Evolutionary conservation across 2,797 vertebrate genomes (phyloP).

Genomic region (Gymnothorax reevesii): DNA sequence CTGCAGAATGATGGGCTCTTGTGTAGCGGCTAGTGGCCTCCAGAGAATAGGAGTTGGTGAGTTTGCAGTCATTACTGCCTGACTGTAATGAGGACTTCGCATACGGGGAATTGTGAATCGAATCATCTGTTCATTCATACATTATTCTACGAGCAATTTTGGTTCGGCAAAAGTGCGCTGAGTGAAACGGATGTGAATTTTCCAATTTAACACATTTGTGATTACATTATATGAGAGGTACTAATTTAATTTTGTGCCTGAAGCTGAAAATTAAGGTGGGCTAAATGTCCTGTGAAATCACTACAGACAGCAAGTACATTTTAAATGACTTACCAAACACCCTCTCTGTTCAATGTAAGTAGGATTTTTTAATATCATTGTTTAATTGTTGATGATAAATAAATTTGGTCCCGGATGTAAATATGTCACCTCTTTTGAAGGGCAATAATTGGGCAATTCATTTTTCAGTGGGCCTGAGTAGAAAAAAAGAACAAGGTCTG

Average conservation of each 20-base stretch:
- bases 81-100: neutral
- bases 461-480: neutral
- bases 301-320: slow-evolving; percentile 30
- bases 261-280: slow-evolving; percentile 23
- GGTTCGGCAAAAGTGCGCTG: neutral
- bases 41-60: neutral
- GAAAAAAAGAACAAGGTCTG: slow-evolving; percentile 29
- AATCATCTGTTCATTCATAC: neutral
- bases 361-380: slow-evolving; percentile 38
- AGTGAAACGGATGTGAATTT: slow-evolving; percentile 21
- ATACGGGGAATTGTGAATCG: neutral
- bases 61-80: neutral
- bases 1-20: neutral
- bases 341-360: slow-evolving; percentile 32
- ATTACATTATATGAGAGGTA: neutral
- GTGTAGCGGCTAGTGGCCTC: neutral
- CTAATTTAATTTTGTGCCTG: slow-evolving; percentile 2
- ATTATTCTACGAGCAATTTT: slow-evolving; percentile 13
- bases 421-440: slow-evolving; percentile 47
- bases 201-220: slow-evolving; percentile 23
- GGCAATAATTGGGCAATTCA: slow-evolving; percentile 30
- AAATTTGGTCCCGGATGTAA: slow-evolving; percentile 38
- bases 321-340: slow-evolving; percentile 33
- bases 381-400: slow-evolving; percentile 40
- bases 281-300: slow-evolving; percentile 29